Base-by-base conservation (phyloP, 1,140 invertebrate genomes). In the Trichomalopsis sarcophagae region DNA sequence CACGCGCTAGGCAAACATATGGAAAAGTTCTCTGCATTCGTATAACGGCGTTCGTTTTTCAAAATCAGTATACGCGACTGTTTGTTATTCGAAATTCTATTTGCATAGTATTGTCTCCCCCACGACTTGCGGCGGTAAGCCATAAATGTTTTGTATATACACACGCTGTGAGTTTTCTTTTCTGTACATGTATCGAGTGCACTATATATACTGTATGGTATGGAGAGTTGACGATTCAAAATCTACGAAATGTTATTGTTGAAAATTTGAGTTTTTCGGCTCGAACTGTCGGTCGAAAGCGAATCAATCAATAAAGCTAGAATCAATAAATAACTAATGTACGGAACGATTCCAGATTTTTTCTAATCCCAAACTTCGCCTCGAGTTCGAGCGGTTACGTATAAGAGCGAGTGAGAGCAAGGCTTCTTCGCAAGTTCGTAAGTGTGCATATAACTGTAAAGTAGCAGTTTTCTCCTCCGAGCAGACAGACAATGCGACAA, bases 211-310 rank as follows among this genome's bases (percentile, higher is more conserved):
- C 5, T 36, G 33, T 36, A 4, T 36, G 33, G 4, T 36, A 36
- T 36, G 47, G 14, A 50, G 36, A 76, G 74, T 76, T 50, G 74
- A 76, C 9, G 44, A 76, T n/a, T 23, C 50, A 17, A 76, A 76
- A 76, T 76, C 9, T 76, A 76, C 27, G 10, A 76, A 76, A 27
- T 27, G 74, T 76, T 76, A 76, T 50, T 50, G 74, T 47, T 76
- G 23, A 76, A 47, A 36, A 4, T 62, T 62, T 62, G 21, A 0
- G 7, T 50, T 75, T 40, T 47, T 76, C 30, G n/a, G 21, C 55
- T 62, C 55, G 55, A 62, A 62, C 55, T 62, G 21, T 62, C 7
- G 55, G 0, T 4, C 17, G 21, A 62, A n/a, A 62, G 55, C 5
- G 17, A 62, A 62, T 62, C 17, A 62, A 62, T 62, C 2, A 62